Evolutionary conservation across 2,113 vertebrate species (phyloP).

Genomic region (Amphilophus citrinellus): DNA sequence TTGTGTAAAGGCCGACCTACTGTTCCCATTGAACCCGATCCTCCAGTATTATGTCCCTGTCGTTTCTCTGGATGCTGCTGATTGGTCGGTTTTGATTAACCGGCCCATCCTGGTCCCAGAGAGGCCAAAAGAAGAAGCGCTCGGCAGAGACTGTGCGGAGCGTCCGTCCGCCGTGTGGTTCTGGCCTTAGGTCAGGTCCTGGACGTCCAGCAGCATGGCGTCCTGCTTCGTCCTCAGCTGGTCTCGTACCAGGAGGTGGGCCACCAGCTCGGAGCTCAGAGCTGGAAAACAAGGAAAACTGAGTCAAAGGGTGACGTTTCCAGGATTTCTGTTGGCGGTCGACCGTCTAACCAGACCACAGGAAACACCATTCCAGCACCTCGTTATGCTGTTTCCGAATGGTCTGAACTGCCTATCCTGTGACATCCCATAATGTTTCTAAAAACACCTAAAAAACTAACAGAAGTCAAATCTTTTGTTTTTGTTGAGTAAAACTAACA

Average conservation of each 20-base stretch:
- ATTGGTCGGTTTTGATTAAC: not conserved
- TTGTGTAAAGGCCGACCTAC: too few relatives aligned
- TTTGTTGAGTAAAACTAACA: not conserved
- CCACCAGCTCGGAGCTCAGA: slow-evolving; percentile 79
- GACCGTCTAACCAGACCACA: too few relatives aligned
- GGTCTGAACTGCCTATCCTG: too few relatives aligned
- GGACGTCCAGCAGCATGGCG: slow-evolving; percentile 83
- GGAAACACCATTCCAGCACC: too few relatives aligned
- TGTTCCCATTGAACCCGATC: not conserved
- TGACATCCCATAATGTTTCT: too few relatives aligned
- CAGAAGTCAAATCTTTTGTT: too few relatives aligned
- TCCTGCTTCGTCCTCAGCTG: slow-evolving; percentile 82
- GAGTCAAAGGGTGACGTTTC: not conserved
- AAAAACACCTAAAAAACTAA: too few relatives aligned
- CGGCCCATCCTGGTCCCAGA: not conserved
- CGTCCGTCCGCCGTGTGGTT: not conserved
- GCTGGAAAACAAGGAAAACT: slow-evolving; percentile 56
- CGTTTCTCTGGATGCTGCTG: not conserved
- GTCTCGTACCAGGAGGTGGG: slow-evolving; percentile 79
- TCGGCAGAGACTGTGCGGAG: not conserved
- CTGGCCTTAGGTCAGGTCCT: slow-evolving; percentile 78
- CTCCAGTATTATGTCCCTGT: not conserved
- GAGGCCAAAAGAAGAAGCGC: not conserved
- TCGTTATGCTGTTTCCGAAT: too few relatives aligned
- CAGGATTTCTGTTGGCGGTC: too few relatives aligned